These are phyloP conservation scores for Collichthys lucidus DNA, from an alignment of 2,113 vertebrate genomes.

Conservation along the genomic window DNA sequence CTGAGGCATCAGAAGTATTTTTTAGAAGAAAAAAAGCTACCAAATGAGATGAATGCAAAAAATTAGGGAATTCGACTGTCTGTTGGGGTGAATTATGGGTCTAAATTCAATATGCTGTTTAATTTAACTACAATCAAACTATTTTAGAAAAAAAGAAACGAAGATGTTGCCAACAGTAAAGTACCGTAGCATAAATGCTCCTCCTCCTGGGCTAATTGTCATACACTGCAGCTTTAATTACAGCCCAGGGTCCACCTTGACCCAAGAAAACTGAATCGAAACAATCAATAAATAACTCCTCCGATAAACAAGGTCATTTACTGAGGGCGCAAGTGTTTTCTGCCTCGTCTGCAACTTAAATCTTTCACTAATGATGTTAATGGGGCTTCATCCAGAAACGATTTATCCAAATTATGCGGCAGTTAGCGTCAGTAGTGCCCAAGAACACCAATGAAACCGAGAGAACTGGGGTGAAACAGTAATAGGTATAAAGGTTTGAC, in stretches of 20 bases:
- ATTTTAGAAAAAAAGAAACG: neutral
- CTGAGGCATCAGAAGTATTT: neutral
- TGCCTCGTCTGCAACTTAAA: slow-evolving; percentile 42
- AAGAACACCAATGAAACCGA: slow-evolving; percentile 2
- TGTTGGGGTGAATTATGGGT: neutral
- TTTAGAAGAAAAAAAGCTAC: neutral
- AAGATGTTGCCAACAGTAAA: neutral
- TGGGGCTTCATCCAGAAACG: slow-evolving; percentile 25
- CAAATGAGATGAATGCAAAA: neutral
- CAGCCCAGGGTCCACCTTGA: slow-evolving; percentile 11
- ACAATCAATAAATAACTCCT: slow-evolving; percentile 54
- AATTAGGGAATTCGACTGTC: neutral
- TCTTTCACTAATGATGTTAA: slow-evolving; percentile 49
- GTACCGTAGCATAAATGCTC: neutral
- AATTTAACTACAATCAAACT: neutral
- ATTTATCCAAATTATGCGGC: slow-evolving; percentile 40
- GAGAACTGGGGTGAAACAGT: neutral
- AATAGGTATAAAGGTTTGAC: neutral
- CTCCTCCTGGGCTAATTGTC: neutral
- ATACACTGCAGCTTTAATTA: slow-evolving; percentile 33
- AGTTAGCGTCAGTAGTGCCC: slow-evolving; percentile 9
- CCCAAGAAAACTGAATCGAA: slow-evolving; percentile 31
- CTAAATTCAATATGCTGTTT: neutral
- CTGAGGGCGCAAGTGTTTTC: slow-evolving; percentile 17
- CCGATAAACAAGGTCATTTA: slow-evolving; percentile 50